A percentile compares a stretch with the other conserved stretches of the same genome.
Evolutionary conservation across 2,797 vertebrate species (phyloP).

Genomic region (Rhynchotus rufescens): DNA sequence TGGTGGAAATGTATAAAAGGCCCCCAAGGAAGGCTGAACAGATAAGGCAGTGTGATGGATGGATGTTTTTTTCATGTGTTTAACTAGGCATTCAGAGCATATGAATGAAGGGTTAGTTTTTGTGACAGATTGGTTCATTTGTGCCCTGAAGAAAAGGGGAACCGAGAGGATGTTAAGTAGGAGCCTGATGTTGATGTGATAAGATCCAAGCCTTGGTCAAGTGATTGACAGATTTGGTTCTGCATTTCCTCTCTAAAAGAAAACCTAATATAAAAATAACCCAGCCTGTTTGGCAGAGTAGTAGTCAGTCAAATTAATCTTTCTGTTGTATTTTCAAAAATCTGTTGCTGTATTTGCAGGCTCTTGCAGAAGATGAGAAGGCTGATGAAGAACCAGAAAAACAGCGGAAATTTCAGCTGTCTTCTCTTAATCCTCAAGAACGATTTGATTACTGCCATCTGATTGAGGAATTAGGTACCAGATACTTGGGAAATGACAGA

Average conservation of each 20-base stretch:
- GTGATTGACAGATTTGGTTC: constrained; percentile 13
- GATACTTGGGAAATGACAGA: constrained; percentile 30
- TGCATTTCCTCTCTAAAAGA: constrained; percentile 13
- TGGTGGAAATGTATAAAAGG: not conserved
- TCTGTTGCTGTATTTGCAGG: constrained; percentile 64
- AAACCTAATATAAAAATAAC: constrained; percentile 33
- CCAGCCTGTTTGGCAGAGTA: constrained; percentile 3
- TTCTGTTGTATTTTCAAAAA: constrained; percentile 18
- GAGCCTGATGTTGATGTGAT: not conserved
- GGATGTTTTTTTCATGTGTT: not conserved
- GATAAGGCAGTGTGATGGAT: not conserved
- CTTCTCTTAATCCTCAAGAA: constrained; percentile 95
- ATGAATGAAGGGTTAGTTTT: not conserved
- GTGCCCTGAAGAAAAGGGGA: not conserved
- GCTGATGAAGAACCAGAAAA: constrained; percentile 74
- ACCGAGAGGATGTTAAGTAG: not conserved
- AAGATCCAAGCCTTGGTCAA: not conserved
- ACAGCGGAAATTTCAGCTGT: constrained; percentile 91
- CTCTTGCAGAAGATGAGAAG: constrained; percentile 65
- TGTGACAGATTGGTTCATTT: not conserved
- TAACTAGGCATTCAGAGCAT: not conserved
- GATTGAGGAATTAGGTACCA: constrained; percentile 93
- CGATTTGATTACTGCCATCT: constrained; percentile 95
- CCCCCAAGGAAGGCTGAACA: not conserved
- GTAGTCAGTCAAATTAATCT: not conserved